Conservation (phyloP, 37 sponge, comb jelly and placozoan genomes). For the Mnemiopsis leidyi region DNA sequence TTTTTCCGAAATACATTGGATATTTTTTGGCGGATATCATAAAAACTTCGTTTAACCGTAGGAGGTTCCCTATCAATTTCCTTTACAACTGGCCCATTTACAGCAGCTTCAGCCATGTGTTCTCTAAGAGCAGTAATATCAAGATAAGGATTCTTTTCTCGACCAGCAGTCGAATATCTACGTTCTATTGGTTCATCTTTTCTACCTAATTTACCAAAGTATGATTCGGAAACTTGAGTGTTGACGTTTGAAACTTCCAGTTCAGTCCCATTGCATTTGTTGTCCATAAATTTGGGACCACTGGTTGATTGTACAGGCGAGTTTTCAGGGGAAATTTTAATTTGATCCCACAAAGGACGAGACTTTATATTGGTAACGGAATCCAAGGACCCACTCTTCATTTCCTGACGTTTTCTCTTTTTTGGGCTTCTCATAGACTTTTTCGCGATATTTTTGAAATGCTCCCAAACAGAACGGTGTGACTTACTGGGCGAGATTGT, state of each 20-base stretch:
- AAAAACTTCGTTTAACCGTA: background rate
- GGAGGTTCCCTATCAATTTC: background rate
- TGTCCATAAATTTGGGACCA: too few species aligned
- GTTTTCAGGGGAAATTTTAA: background rate
- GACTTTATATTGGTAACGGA: background rate
- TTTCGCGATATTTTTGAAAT: background rate
- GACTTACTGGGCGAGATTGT: background rate
- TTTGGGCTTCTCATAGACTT: background rate
- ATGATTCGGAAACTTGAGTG: background rate
- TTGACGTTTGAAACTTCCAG: background rate
- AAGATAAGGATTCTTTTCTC: slow-evolving; percentile 6
- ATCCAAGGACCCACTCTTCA: background rate
- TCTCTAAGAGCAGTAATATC: background rate
- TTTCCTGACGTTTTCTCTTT: background rate
- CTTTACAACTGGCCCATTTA: background rate
- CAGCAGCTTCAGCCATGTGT: background rate
- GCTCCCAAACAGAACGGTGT: background rate
- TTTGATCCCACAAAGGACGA: background rate
- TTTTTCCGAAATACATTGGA: background rate
- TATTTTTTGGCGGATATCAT: background rate
- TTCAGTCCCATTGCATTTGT: background rate
- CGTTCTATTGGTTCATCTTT: background rate
- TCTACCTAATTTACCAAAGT: too few species aligned
- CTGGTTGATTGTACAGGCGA: background rate
- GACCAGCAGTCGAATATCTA: background rate